Evolutionary conservation across 2,797 vertebrate genomes (phyloP).

Genomic region (Lithobates sylvaticus): DNA sequence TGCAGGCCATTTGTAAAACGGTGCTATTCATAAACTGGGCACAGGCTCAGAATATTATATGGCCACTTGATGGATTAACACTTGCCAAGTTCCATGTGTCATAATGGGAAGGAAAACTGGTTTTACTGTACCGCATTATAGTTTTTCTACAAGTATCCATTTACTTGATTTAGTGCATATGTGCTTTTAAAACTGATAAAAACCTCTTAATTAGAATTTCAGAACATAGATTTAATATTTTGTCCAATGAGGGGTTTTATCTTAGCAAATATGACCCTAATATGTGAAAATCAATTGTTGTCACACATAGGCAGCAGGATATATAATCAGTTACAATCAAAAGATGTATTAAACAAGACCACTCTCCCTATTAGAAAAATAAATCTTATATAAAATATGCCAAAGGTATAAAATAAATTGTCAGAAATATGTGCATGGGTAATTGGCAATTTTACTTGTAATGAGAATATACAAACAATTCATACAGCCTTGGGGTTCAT

Average conservation of each 20-base stretch:
- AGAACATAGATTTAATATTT: constrained; percentile 31
- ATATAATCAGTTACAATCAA: not conserved
- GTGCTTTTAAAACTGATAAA: constrained; percentile 39
- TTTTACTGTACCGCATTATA: constrained; percentile 16
- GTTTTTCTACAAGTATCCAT: constrained; percentile 9
- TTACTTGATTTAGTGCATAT: constrained; percentile 45
- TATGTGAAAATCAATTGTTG: constrained; percentile 25
- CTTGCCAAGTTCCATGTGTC: constrained; percentile 15
- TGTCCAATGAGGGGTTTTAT: constrained; percentile 34
- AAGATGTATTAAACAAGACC: constrained; percentile 9
- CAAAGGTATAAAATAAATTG: not conserved
- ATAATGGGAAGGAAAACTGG: not conserved
- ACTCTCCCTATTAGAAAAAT: not conserved
- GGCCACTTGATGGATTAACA: too few species aligned
- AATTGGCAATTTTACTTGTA: not conserved
- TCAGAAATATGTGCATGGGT: not conserved
- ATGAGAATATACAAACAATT: not conserved
- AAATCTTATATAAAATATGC: not conserved
- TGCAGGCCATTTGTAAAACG: not conserved
- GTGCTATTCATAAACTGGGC: constrained; percentile 17
- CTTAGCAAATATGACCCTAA: constrained; percentile 16
- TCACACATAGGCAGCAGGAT: constrained; percentile 23
- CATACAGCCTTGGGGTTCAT: too few species aligned
- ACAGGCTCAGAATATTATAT: not conserved
- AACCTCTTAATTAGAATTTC: constrained; percentile 42